Percentiles rank a stretch among this genome's conserved stretches.
Conservation (phyloP, 2,888 invertebrate genomes). For the Apeira syringaria region DNA sequence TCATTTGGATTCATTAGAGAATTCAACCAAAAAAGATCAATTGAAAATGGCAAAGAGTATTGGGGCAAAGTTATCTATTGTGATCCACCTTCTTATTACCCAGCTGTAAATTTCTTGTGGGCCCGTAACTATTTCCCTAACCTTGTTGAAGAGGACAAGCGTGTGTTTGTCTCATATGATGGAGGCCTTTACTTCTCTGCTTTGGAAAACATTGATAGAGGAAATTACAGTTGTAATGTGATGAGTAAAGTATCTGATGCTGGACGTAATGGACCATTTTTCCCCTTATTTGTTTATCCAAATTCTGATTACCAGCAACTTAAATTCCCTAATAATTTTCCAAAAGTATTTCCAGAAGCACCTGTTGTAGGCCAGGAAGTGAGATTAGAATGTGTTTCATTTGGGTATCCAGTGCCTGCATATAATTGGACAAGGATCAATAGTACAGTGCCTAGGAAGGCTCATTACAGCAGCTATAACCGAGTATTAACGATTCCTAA, state of each 20-base stretch:
- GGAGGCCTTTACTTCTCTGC: constrained; percentile 97
- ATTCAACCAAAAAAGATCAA: constrained; percentile 93
- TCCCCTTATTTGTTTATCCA: constrained; percentile 90
- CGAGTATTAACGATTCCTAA: constrained; percentile 93
- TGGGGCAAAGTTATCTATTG: constrained; percentile 97
- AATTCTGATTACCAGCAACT: constrained; percentile 95
- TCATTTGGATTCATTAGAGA: constrained; percentile 96
- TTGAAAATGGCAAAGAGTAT: constrained; percentile 93
- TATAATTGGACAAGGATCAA: constrained; percentile 96
- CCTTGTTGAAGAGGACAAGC: constrained; percentile 95
- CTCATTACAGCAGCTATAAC: constrained; percentile 89
- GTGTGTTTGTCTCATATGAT: constrained; percentile 97
- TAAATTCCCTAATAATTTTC: constrained; percentile 97
- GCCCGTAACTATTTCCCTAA: constrained; percentile 94
- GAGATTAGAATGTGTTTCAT: constrained; percentile 96
- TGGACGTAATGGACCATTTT: constrained; percentile 95
- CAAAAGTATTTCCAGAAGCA: constrained; percentile 97
- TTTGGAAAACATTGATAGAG: constrained; percentile 94
- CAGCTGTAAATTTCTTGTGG: constrained; percentile 95
- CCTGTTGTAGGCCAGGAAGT: constrained; percentile 96
- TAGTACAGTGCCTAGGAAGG: constrained; percentile 88
- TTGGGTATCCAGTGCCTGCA: constrained; percentile 96
- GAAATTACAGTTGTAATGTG: constrained; percentile 96
- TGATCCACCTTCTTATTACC: constrained; percentile 96
- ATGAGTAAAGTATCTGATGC: constrained; percentile 93